phyloP scores from a whole-genome alignment of 2,888 invertebrate genomes.

The Hoplodrina ambigua region DNA sequence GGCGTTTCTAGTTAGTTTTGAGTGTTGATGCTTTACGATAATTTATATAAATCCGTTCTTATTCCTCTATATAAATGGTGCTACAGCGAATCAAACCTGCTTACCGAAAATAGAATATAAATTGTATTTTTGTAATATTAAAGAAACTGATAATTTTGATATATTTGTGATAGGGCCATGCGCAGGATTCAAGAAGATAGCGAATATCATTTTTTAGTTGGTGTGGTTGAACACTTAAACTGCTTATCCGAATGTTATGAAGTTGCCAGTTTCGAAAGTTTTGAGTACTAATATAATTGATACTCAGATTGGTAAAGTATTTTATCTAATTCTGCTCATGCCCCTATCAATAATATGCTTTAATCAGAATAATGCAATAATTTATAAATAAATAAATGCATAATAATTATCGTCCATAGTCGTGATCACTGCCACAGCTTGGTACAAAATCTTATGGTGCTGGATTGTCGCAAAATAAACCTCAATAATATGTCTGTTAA shows the following conservation, averaged over 20 bases:
- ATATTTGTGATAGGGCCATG: slow-evolving; percentile 33
- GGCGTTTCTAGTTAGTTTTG: slow-evolving; percentile 49
- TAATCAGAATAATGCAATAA: slow-evolving; percentile 63
- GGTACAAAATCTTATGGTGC: slow-evolving; percentile 82
- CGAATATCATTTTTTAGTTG: not conserved
- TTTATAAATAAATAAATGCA: slow-evolving; percentile 65
- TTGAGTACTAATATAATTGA: slow-evolving; percentile 4
- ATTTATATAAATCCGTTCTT: slow-evolving; percentile 59
- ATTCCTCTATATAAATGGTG: slow-evolving; percentile 64
- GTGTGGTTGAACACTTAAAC: slow-evolving; percentile 1
- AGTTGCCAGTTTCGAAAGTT: not conserved
- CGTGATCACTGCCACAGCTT: slow-evolving; percentile 75
- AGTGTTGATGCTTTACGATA: slow-evolving; percentile 63
- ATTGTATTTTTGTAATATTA: slow-evolving; percentile 61
- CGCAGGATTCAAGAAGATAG: slow-evolving; percentile 13
- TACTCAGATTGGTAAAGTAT: not conserved
- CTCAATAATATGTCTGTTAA: slow-evolving; percentile 32
- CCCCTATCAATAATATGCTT: slow-evolving; percentile 40
- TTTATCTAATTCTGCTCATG: slow-evolving; percentile 9
- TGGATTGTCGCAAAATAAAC: slow-evolving; percentile 67
- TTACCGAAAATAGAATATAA: slow-evolving; percentile 59
- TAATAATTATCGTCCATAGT: slow-evolving; percentile 63
- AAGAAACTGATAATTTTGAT: slow-evolving; percentile 41
- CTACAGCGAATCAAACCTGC: slow-evolving; percentile 64
- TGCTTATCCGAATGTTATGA: not conserved